Percentiles rank a stretch among this genome's conserved stretches.
These are phyloP conservation scores for Sesamia inferens DNA, from an alignment of 2,888 invertebrate species.

Conservation along the genomic window DNA sequence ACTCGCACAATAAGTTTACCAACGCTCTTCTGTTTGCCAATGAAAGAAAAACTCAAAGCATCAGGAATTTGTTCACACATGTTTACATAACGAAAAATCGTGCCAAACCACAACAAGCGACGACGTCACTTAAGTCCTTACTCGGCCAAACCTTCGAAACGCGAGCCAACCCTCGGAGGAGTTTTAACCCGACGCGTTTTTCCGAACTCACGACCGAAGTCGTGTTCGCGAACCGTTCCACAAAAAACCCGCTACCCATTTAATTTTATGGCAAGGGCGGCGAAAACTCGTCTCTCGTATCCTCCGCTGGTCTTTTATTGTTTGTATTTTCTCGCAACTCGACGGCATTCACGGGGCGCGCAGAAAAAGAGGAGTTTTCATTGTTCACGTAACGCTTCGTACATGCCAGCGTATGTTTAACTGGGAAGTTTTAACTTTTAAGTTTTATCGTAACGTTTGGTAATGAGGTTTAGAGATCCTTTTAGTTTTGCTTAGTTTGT, in stretches of 20 bases:
- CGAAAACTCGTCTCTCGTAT: slow-evolving; percentile 76
- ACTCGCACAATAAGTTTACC: slow-evolving; percentile 8
- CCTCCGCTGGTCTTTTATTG: slow-evolving; percentile 78
- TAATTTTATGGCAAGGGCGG: slow-evolving; percentile 84
- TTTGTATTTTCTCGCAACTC: slow-evolving; percentile 81
- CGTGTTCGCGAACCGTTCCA: slow-evolving; percentile 66
- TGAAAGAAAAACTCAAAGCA: slow-evolving; percentile 37
- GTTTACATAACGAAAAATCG: slow-evolving; percentile 43
- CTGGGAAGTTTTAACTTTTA: slow-evolving; percentile 59
- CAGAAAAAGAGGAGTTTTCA: slow-evolving; percentile 76
- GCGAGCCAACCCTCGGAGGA: slow-evolving; percentile 61
- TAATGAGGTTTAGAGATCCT: slow-evolving; percentile 52
- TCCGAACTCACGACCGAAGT: slow-evolving; percentile 67
- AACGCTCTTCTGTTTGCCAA: slow-evolving; percentile 11
- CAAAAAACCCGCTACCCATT: slow-evolving; percentile 77
- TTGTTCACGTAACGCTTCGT: slow-evolving; percentile 80
- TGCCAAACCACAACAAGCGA: slow-evolving; percentile 50
- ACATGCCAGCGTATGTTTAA: slow-evolving; percentile 61
- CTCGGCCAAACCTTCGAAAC: slow-evolving; percentile 42
- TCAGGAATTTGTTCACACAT: slow-evolving; percentile 40
- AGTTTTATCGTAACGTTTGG: slow-evolving; percentile 51
- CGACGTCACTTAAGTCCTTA: slow-evolving; percentile 54
- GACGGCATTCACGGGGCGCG: slow-evolving; percentile 70
- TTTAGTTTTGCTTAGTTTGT: slow-evolving; percentile 16
- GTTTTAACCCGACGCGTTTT: slow-evolving; percentile 65